Evolutionary conservation across 2,113 vertebrate species (phyloP).

Genomic region (Bothrops jararaca): DNA sequence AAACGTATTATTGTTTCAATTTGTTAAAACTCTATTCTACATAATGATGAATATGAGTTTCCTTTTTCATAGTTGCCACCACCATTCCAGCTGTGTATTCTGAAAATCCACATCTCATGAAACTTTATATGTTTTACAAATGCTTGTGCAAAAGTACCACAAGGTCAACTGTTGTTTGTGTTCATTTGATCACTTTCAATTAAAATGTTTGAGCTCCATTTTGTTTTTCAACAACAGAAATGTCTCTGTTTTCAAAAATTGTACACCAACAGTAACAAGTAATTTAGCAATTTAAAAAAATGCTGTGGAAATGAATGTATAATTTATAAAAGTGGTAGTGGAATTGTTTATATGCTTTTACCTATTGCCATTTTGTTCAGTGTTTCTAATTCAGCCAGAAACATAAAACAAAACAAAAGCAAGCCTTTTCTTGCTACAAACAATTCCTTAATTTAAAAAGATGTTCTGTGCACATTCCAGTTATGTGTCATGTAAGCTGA

Average conservation of each 20-base stretch:
- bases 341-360: slow-evolving; percentile 48
- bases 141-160: slow-evolving; percentile 44
- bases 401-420: slow-evolving; percentile 3
- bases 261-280: slow-evolving; percentile 31
- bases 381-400: slow-evolving; percentile 59
- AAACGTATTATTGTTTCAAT: slow-evolving; percentile 28
- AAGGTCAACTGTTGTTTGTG: slow-evolving; percentile 53
- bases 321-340: slow-evolving; percentile 47
- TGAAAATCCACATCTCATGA: neutral
- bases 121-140: slow-evolving; percentile 46
- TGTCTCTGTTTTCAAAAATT: slow-evolving; percentile 31
- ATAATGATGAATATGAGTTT: slow-evolving; percentile 44
- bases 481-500: slow-evolving; percentile 56
- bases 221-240: slow-evolving; percentile 39
- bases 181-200: slow-evolving; percentile 29
- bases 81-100: neutral
- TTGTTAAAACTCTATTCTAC: slow-evolving; percentile 38
- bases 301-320: slow-evolving; percentile 17
- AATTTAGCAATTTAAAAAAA: slow-evolving; percentile 24
- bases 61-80: neutral
- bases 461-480: slow-evolving; percentile 56
- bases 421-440: slow-evolving; percentile 22
- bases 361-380: slow-evolving; percentile 58
- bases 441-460: slow-evolving; percentile 62
- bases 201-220: slow-evolving; percentile 14